Conservation (phyloP, 2,113 vertebrate species). For the Axis porcinus region DNA sequence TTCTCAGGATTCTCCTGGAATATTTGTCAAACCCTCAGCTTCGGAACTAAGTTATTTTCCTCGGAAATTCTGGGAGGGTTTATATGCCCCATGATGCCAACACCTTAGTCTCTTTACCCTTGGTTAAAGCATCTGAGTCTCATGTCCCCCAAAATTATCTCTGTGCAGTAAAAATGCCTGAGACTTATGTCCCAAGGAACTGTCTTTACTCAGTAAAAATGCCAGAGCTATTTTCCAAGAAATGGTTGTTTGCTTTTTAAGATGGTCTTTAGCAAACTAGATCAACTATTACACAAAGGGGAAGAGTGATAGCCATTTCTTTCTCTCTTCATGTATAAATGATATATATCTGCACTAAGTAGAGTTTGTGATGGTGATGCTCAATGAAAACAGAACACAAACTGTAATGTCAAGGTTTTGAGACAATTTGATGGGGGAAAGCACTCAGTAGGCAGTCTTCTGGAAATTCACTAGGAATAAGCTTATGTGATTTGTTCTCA, state of each 20-base stretch:
- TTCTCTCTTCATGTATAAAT: background rate
- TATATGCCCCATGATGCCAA: background rate
- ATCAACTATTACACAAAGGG: background rate
- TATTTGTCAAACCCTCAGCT: background rate
- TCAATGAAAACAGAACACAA: background rate
- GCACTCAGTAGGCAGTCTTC: background rate
- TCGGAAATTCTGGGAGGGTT: background rate
- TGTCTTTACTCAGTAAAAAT: slow-evolving; percentile 6
- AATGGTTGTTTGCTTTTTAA: background rate
- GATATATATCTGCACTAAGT: background rate
- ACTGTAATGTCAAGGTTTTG: background rate
- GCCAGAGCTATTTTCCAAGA: slow-evolving; percentile 3
- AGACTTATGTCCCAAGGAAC: background rate
- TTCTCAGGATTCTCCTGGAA: background rate
- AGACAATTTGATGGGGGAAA: background rate
- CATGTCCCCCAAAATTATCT: background rate
- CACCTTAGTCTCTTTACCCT: background rate
- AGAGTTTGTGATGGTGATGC: background rate
- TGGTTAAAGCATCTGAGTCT: slow-evolving; percentile 14
- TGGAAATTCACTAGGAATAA: background rate
- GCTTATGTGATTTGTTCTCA: background rate
- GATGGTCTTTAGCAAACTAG: background rate
- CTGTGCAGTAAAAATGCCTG: slow-evolving; percentile 14
- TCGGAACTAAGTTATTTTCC: background rate
- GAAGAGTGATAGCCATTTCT: background rate